Evolutionary conservation across 2,797 vertebrate genomes (phyloP).

Genomic region (Microctenopoma stevenorrisi): DNA sequence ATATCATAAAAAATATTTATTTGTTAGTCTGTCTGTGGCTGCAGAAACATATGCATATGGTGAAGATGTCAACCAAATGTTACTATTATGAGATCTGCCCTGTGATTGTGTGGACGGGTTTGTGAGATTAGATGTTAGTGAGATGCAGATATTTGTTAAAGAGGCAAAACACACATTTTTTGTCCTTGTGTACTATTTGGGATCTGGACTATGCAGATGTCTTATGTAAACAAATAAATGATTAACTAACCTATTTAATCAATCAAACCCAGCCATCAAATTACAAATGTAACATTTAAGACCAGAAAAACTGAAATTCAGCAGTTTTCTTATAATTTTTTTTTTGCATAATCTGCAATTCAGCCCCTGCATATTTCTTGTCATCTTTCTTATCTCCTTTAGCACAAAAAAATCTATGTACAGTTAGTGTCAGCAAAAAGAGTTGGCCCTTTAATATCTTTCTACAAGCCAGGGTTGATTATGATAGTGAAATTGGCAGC

Average conservation of each 20-base stretch:
- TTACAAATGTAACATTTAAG: constrained; percentile 35
- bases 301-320: constrained; percentile 36
- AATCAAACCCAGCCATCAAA: constrained; percentile 23
- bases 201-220: neutral
- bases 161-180: neutral
- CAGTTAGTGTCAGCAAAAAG: constrained; percentile 66
- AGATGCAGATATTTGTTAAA: constrained; percentile 1
- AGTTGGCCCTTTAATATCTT: constrained; percentile 54
- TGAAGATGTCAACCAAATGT: neutral
- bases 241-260: constrained; percentile 3
- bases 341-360: constrained; percentile 34
- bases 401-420: constrained; percentile 37
- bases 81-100: neutral
- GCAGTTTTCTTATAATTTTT: constrained; percentile 23
- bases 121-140: neutral
- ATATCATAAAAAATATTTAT: constrained; percentile 2
- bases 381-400: constrained; percentile 53
- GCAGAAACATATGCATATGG: neutral
- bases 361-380: constrained; percentile 46
- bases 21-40: neutral
- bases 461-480: constrained; percentile 65
- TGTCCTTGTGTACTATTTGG: neutral
- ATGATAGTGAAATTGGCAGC: constrained; percentile 66
- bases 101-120: no score
- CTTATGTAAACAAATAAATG: constrained; percentile 6